Evolutionary conservation across 92 coral and sea anemone species (phyloP).

Genomic region (Heteractis magnifica): DNA sequence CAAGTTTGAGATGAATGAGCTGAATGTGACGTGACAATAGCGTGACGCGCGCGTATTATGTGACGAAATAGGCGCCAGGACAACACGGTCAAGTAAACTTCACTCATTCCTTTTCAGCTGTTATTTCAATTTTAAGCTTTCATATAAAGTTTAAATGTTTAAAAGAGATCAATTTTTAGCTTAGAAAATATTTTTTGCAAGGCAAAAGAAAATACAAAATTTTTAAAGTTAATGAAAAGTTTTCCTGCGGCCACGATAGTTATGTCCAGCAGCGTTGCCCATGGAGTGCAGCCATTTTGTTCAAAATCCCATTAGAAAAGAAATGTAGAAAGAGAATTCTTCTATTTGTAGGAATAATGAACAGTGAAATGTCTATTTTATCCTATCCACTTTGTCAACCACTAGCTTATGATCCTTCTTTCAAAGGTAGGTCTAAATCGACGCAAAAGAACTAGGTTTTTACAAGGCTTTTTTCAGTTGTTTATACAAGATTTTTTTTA

Average conservation of each 20-base stretch:
- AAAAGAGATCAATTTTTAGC: neutral
- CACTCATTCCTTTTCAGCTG: neutral
- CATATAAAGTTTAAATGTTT: neutral
- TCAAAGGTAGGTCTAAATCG: conserved; percentile 71
- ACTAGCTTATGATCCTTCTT: conserved; percentile 82
- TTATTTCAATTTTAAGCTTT: neutral
- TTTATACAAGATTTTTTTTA: neutral
- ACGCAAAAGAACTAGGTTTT: neutral
- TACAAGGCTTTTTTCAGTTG: neutral
- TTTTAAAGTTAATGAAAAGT: neutral
- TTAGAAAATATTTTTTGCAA: neutral
- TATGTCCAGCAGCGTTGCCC: neutral
- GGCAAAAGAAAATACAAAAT: neutral
- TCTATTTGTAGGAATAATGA: conserved; percentile 31
- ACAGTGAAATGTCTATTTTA: conserved; percentile 48
- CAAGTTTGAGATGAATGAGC: neutral
- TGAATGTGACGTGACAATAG: neutral
- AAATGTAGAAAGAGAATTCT: neutral
- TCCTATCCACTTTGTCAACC: conserved; percentile 74
- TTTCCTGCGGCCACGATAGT: neutral
- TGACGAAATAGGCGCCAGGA: neutral
- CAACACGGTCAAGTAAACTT: neutral
- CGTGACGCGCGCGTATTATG: neutral
- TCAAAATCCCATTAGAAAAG: neutral
- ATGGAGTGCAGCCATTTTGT: neutral